Base-by-base conservation (phyloP, 2,888 invertebrate species). In the Tridacna crocea region DNA sequence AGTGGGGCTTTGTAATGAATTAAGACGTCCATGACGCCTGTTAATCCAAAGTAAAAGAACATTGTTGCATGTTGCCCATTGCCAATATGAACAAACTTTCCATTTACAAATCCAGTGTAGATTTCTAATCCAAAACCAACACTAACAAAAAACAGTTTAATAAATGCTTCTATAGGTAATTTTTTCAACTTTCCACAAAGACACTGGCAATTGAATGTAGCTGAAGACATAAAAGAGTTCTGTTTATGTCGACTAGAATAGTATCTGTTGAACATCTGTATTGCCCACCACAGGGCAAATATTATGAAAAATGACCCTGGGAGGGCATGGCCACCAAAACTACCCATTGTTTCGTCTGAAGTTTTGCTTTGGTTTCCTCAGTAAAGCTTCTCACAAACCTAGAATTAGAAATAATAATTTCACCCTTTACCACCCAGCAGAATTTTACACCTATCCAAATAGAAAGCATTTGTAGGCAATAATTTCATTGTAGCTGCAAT, bases 61-160 rank as follows among this genome's bases (percentile, higher is more conserved):
- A 95, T 95, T 46, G 95, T 95, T 70, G 95, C 94, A 89, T 95
- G 95, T 85, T 95, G 95, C n/a, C 93, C 94, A 90, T 95, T 95
- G 19, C 94, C 93, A 22, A 94, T 87, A 77, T 92, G 88, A 13
- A 91, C 89, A 89, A 95, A 94, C 26, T 90, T 81, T 46, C 90
- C 83, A 70, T 92, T 89, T 92, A 92, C 88, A 88, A 87, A 87
- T 46, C 89, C 90, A 0, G 90, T 90, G 55, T 88, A 84, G 0
- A 90, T 89, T 80, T 91, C 91, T 12, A 88, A 65, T 4, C 74
- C 27, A 76, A 90, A 87, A 72, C 91, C 91, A 12, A 91, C 72
- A 11, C 79, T 36, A 0, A 85, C 87, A 55, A 89, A 85, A 17
- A 90, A 72, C 12, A 91, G 70, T 79, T 91, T 91, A 10, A 88